Evolutionary conservation across 2,797 vertebrate species (phyloP), one percentile per base, ranked within the genome.

Genomic region (Falco naumanni): DNA sequence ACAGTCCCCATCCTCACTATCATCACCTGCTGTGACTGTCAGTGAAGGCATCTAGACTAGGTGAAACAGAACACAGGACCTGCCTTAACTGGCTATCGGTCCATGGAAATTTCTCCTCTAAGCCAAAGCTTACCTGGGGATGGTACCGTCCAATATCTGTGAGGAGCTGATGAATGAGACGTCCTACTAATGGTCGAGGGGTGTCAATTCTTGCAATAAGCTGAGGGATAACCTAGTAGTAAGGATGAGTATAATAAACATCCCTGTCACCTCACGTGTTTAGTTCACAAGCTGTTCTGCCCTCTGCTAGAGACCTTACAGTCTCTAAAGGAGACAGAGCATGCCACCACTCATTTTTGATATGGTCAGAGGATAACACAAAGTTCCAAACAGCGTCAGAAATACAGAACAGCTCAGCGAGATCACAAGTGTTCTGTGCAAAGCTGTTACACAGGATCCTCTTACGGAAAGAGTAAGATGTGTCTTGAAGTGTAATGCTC

Each of bases 201-300:
- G 99, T 99, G 96, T 99, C 99, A 4, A 99, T 99, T 43, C 99
- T 99, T 86, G 99, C 99, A 39, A 99, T 99, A 89, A 99, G 99
- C 96, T 99, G 99, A 86, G 99, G 99, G 93, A 99, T 99, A 25
- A 99, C 99, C 99, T 99, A 95, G 70, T 3, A n/a, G 51, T 61
- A 71, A 93, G 56, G 70, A 39, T 4, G 53, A 87, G 50, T 13
- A 82, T 22, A 34, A 66, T 3, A 50, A 83, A 89, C 56, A 59
- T 17, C 33, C 9, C 43, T 81, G 45, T 74, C 51, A 87, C 11
- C 41, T 77, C 60, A 4, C 3, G 28, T n/a, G 19, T 28, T 57
- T 29, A 51, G 19, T 47, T 74, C 51, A n/a, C 22, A 47, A 70
- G 47, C 41, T 90, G 51, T 22, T 77, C 77, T 59, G 53, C 43